Base-by-base conservation (phyloP, 2,888 invertebrate genomes). In the Pseudococcus jackbeardsleyi region DNA sequence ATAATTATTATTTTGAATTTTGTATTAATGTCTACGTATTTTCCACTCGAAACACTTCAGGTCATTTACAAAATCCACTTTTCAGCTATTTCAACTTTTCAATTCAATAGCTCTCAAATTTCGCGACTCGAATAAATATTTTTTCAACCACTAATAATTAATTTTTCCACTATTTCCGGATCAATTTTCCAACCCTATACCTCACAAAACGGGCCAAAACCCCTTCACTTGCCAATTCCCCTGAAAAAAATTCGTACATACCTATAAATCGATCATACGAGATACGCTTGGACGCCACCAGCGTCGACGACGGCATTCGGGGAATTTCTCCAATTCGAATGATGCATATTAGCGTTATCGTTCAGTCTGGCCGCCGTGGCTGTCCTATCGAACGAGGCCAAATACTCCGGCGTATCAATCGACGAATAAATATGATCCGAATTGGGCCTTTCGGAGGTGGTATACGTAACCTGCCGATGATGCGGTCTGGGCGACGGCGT, bases 371-470 rank as follows among this genome's bases (percentile, higher is more conserved):
- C 86, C 46, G 90, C 89, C 48, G 89, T n/a, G n/a, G 54, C 89
- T 54, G 89, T 86, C 90, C 96, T 94, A 92, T 96, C 96, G 90
- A 96, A 93, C 89, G 96, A 95, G 4, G 89, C 46, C 90, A 96
- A 96, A 91, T 96, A 96, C 92, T 96, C 96, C 50, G 91, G 91
- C 89, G 96, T 96, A 92, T 97, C 96, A 92, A 97, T 97, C 91
- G 96, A 96, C 88, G 96, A 96, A 91, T 97, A 97, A 91, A 97
- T 97, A 92, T 96, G 96, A 92, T 97, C 96, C 90, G 96, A 96
- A 90, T 96, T 94, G 86, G 96, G 96, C 91, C 96, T 88, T 79
- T 89, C 90, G 77, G 5, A 92, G 92, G 90, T 95, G 94, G 90
- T 94, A 93, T 77, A 84, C 68, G 54, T 89, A 46, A 68, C 84